A percentile compares a stretch with the other conserved stretches of the same genome.
These are phyloP conservation scores for Chymomyza procnemis DNA, from an alignment of 2,888 invertebrate species.

Conservation along the genomic window DNA sequence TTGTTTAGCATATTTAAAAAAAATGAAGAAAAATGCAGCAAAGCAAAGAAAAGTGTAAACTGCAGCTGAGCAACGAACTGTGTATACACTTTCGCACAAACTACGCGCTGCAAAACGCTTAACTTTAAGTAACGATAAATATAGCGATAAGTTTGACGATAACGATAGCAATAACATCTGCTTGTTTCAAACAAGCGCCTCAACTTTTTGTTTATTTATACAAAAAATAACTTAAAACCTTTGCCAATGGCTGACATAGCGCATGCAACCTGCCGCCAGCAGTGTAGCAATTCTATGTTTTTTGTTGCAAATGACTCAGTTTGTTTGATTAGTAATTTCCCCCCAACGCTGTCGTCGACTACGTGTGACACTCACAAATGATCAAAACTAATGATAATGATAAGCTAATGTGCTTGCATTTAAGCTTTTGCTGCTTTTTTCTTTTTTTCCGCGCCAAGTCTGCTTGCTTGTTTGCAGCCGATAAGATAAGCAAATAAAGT, in stretches of 20 bases:
- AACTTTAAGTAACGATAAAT: too few relatives aligned
- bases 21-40: too few relatives aligned
- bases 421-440: neutral
- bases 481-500: constrained; percentile 16
- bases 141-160: too few relatives aligned
- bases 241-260: neutral
- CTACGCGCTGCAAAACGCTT: too few relatives aligned
- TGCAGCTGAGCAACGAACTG: neutral
- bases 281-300: neutral
- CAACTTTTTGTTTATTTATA: too few relatives aligned
- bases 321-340: constrained; percentile 35
- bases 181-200: too few relatives aligned
- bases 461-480: constrained; percentile 15
- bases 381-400: constrained; percentile 27
- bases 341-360: constrained; percentile 4
- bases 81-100: neutral
- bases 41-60: constrained; percentile 5
- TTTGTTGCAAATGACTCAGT: constrained; percentile 25
- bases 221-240: too few relatives aligned
- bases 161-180: too few relatives aligned
- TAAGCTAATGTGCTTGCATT: constrained; percentile 1
- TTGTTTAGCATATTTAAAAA: constrained; percentile 26
- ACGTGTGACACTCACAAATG: constrained; percentile 24
- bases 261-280: neutral
- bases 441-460: neutral